Conservation (phyloP, 2,888 invertebrate species). For the Caenorhabditis sp. region DNA sequence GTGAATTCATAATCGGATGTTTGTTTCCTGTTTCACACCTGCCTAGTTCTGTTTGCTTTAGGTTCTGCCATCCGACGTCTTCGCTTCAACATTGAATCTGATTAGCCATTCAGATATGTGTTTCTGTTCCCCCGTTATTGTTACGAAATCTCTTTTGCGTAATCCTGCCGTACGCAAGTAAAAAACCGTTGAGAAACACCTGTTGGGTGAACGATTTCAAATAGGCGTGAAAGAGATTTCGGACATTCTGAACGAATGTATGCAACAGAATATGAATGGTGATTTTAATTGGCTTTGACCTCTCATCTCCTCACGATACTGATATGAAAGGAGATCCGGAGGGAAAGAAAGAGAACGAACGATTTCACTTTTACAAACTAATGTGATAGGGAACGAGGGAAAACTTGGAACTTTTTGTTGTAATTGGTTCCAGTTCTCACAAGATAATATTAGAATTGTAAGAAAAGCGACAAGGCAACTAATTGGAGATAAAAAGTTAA, state of each 20-base stretch:
- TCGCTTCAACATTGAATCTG: constrained; percentile 39
- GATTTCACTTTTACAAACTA: constrained; percentile 59
- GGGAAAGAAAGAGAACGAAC: constrained; percentile 12
- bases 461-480: constrained; percentile 6
- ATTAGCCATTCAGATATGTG: constrained; percentile 34
- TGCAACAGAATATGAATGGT: constrained; percentile 9
- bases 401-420: constrained; percentile 30
- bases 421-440: constrained; percentile 56
- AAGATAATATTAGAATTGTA: constrained; percentile 17
- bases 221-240: constrained; percentile 28
- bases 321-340: constrained; percentile 28
- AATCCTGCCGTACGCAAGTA: constrained; percentile 10
- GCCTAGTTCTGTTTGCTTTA: constrained; percentile 45
- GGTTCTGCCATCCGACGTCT: constrained; percentile 35
- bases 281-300: constrained; percentile 60
- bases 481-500: constrained; percentile 29
- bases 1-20: constrained; percentile 44
- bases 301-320: constrained; percentile 34
- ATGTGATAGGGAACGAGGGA: constrained; percentile 45
- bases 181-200: constrained; percentile 28
- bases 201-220: not conserved
- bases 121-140: not conserved
- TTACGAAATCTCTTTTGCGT: constrained; percentile 36
- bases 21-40: constrained; percentile 58
- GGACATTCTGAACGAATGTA: constrained; percentile 3